Conservation (phyloP, 2,888 invertebrate genomes). For the Limenitis camilla region DNA sequence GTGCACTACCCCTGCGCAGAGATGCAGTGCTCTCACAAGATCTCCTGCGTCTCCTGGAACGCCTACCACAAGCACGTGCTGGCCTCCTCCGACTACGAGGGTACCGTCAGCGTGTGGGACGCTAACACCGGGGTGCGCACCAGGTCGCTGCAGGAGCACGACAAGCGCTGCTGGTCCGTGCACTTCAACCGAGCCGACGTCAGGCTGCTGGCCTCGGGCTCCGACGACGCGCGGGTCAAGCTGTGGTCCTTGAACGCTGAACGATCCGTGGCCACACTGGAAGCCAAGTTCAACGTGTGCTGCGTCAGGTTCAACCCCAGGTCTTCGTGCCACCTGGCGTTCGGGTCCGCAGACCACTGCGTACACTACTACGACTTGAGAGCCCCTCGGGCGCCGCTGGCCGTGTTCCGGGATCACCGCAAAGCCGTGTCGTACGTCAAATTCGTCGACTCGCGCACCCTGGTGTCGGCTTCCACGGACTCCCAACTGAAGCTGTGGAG, state of each 20-base stretch:
- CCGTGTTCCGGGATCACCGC: constrained; percentile 90
- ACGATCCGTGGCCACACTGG: constrained; percentile 86
- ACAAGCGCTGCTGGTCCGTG: constrained; percentile 96
- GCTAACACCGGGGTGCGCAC: constrained; percentile 84
- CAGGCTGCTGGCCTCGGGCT: constrained; percentile 90
- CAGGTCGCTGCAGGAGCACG: constrained; percentile 84
- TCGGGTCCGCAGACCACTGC: constrained; percentile 97
- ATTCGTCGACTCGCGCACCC: constrained; percentile 87
- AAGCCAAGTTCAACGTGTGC: constrained; percentile 96
- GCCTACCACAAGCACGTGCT: constrained; percentile 87
- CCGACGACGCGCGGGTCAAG: constrained; percentile 93
- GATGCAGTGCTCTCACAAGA: constrained; percentile 93
- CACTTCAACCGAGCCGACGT: constrained; percentile 95
- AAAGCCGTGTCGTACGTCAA: constrained; percentile 97
- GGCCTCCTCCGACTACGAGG: constrained; percentile 95
- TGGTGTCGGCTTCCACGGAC: constrained; percentile 94
- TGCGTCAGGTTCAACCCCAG: constrained; percentile 83
- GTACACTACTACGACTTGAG: constrained; percentile 96
- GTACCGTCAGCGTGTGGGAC: constrained; percentile 95
- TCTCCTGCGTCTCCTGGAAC: constrained; percentile 96
- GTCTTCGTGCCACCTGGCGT: constrained; percentile 90
- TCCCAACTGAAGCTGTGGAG: constrained; percentile 94
- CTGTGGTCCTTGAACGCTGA: constrained; percentile 93
- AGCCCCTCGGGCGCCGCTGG: constrained; percentile 85
- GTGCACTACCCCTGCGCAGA: constrained; percentile 94